These are phyloP conservation scores for Tympanuchus pallidicinctus DNA, from an alignment of 2,113 vertebrate genomes.

Conservation along the genomic window DNA sequence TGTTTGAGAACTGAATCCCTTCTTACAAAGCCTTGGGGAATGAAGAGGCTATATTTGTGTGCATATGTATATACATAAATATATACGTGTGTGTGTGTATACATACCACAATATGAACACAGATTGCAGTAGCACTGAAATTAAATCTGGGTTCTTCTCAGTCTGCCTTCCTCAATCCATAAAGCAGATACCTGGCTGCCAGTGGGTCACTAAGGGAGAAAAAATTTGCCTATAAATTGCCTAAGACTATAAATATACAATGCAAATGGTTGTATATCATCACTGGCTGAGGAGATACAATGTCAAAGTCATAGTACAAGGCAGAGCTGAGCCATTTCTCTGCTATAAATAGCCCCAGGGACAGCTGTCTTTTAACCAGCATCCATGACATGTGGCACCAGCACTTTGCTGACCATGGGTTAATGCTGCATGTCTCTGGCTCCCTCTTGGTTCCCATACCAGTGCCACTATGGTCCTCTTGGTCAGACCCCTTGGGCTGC, in stretches of 20 bases:
- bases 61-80: neutral
- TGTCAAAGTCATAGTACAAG: neutral
- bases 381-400: fast-evolving
- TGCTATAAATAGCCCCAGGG: neutral
- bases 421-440: neutral
- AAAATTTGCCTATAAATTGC: neutral
- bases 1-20: neutral
- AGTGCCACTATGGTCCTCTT: neutral
- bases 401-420: fast-evolving
- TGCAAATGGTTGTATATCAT: neutral
- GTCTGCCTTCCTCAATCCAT: neutral
- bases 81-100: neutral
- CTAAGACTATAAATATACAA: neutral
- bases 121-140: neutral
- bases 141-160: neutral
- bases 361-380: neutral
- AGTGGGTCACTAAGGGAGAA: neutral
- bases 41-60: neutral
- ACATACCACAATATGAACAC: neutral
- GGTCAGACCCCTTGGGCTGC: neutral
- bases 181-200: neutral
- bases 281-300: neutral
- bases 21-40: neutral
- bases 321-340: neutral
- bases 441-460: neutral